Conservation (phyloP, 2,797 vertebrate genomes). For the Enteromius viviparus region DNA sequence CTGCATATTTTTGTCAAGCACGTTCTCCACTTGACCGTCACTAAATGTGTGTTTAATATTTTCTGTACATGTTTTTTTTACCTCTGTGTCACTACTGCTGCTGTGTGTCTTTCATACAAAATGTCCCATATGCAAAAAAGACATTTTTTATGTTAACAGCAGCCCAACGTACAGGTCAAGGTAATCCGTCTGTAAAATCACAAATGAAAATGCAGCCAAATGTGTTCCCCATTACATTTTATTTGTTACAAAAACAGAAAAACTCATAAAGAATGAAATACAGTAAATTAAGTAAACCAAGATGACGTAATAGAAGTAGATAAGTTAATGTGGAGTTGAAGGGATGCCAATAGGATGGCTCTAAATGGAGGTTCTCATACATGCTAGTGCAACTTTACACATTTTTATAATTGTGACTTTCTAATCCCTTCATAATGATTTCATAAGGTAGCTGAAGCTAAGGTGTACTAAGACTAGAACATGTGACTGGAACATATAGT, state of each 20-base stretch:
- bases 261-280: not conserved
- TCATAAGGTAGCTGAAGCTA: not conserved
- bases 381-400: not conserved
- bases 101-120: not conserved
- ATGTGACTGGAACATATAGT: constrained; percentile 17
- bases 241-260: not conserved
- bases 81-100: not conserved
- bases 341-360: not conserved
- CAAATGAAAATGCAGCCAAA: not conserved
- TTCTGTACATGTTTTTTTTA: not conserved
- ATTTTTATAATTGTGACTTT: not conserved
- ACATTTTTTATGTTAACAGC: not conserved
- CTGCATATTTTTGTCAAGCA: not conserved
- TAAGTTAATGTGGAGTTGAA: not conserved
- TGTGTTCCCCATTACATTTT: not conserved
- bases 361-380: not conserved
- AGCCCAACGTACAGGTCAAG: not conserved
- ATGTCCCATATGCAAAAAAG: not conserved
- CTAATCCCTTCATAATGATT: not conserved
- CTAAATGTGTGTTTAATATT: not conserved
- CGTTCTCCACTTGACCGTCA: not conserved
- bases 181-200: not conserved
- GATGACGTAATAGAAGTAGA: not conserved
- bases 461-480: not conserved
- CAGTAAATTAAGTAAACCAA: not conserved